A percentile compares a stretch with the other conserved stretches of the same genome.
Conservation (phyloP, 2,888 invertebrate genomes). For the Apantesis nais region DNA sequence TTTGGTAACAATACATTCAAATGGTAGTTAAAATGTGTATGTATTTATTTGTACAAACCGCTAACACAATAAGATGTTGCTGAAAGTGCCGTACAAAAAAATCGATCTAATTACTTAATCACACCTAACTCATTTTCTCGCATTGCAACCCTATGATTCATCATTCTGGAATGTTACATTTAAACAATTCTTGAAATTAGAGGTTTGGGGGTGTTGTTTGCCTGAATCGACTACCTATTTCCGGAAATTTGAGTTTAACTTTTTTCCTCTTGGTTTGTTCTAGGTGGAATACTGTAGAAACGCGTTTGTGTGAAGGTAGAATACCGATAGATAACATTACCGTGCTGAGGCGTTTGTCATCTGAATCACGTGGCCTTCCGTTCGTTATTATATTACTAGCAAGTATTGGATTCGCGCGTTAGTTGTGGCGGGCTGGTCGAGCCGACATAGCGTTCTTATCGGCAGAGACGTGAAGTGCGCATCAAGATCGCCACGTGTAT, state of each 20-base stretch:
- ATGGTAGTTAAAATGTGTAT: no score
- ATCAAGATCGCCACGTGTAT: conserved; percentile 81
- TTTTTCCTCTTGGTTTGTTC: neutral
- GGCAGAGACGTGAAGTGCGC: conserved; percentile 69
- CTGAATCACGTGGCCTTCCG: conserved; percentile 81
- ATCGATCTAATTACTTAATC: no score
- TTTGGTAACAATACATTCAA: no score
- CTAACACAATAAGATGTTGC: no score
- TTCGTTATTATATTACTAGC: conserved; percentile 76
- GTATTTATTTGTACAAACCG: no score
- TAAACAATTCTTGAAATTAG: neutral
- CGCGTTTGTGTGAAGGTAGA: no score
- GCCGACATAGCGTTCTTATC: conserved; percentile 75
- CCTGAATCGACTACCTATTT: neutral
- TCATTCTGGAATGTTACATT: neutral
- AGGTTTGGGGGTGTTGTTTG: neutral
- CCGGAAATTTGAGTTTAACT: neutral
- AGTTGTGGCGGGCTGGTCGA: conserved; percentile 76
- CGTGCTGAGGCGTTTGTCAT: conserved; percentile 78
- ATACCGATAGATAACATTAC: no score
- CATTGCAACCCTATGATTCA: neutral
- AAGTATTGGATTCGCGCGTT: conserved; percentile 73
- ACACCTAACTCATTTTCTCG: neutral
- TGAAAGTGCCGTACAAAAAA: no score
- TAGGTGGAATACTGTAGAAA: no score